Base-by-base conservation (phyloP, 2,888 invertebrate species). In the Druceiella hillmani region DNA sequence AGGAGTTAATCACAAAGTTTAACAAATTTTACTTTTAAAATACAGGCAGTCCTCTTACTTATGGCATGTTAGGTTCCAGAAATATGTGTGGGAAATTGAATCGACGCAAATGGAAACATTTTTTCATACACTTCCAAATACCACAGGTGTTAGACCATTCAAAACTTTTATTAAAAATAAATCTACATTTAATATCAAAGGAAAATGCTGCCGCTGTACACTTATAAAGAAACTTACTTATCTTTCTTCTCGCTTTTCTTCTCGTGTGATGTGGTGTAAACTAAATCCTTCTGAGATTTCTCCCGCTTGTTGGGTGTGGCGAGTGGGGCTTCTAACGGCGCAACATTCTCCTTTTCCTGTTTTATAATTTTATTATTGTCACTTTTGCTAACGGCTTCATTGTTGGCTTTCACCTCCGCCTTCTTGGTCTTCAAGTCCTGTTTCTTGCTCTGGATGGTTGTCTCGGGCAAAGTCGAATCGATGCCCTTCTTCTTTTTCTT, bases 291-390 rank as follows among this genome's bases (percentile, higher is more conserved):
- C 38, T 45, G 47, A 29, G 42, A 36, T 43, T 57, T 55, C 44
- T 57, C 38, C 7, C 44, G 41, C 12, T 47, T 59, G 44, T 46
- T 56, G 28, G 43, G 12, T 33, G 6, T 6, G 31, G 16, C 55
- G 52, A 60, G 54, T 39, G 66, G 64, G 3, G 64, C 65, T 3
- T 65, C 59, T 40, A 55, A 54, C 9, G 71, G 70, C 22, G 70
- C 69, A 9, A 71, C 70, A 50, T 70, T 70, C 53, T 72, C 71
- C 41, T 72, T 71, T 55, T 72, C 71, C 29, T 59, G 63, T 40
- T 71, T 70, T 4, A 24, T 12, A 15, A 7, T n/a, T n/a, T n/a
- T n/a, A n/a, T n/a, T n/a, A 57, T 68, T 69, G 50, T 66, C 66
- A 2, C 56, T 47, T 33, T 68, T 68, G 15, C 28, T 34, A 1